Base-by-base conservation (phyloP, 2,888 invertebrate species). In the Tipula vernalis region DNA sequence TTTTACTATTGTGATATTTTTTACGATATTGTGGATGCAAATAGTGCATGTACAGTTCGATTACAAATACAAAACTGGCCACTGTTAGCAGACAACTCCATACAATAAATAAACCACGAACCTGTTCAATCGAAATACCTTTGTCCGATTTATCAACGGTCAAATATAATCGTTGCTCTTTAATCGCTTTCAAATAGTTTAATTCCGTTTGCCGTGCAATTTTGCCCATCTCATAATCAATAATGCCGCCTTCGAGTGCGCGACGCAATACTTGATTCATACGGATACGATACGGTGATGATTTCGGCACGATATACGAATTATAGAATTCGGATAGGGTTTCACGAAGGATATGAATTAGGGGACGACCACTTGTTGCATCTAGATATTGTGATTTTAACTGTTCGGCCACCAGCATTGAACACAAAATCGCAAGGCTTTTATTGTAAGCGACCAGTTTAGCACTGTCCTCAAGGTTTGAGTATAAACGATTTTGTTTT, bases 271-370 rank as follows among this genome's bases (percentile, higher is more conserved):
- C 8, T 84, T 84, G 39, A 84, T 84, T 84, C 36, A 84, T 39
- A n/a, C 84, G 84, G 8, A 39, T 13, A 5, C 41, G 39, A 39
- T 84, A 84, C 39, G 84, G 84, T 84, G 84, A 84, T 39, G 84
- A 39, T 15, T 84, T 84, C 15, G 84, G 84, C 13, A 84, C 84
- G n/a, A 84, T 84, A 84, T 84, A 84, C n/a, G 84, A 84, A 84
- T 84, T 84, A 5, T 84, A 84, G 41, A 84, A 84, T 39, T 41
- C 39, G 36, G 36, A 8, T 39, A 84, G 10, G 2, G 41, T 84
- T 41, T 84, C 39, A 5, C n/a, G 84, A 5, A 84, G n/a, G 8
- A 84, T 84, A 39, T 84, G 41, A 10, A 84, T 39, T 15, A 39
- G 84, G 5, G 36, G 39, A 36, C 36, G 41, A 15, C 84, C 84